Conservation (phyloP, 2,113 vertebrate genomes). For the Hystrix brachyura region DNA sequence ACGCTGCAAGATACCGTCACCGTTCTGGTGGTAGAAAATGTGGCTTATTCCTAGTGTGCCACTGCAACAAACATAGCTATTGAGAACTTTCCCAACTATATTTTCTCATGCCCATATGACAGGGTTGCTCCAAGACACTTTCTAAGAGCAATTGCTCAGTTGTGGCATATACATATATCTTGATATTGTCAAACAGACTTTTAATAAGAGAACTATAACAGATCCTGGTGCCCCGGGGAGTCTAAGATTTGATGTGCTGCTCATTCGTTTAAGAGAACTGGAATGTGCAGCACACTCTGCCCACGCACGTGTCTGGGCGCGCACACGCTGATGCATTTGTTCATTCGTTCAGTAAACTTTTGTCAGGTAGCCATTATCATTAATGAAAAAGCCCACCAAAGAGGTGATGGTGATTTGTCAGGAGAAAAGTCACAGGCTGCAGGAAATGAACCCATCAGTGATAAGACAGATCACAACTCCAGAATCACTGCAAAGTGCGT, state of each 20-base stretch:
- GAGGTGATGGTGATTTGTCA: slow-evolving; percentile 6
- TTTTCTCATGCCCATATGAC: neutral
- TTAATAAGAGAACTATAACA: neutral
- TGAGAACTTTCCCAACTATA: neutral
- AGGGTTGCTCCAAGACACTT: neutral
- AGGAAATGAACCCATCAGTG: slow-evolving; percentile 1
- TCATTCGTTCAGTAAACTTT: slow-evolving; percentile 39
- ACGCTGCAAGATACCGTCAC: neutral
- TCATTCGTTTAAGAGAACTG: neutral
- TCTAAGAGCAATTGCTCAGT: neutral
- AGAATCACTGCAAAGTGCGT: neutral
- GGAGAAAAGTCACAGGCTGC: neutral
- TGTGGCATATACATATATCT: neutral
- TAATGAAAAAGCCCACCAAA: slow-evolving; percentile 14
- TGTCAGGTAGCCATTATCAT: neutral
- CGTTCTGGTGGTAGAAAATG: neutral
- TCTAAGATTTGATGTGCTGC: neutral
- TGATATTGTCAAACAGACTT: neutral
- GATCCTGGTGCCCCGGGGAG: neutral
- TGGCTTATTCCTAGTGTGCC: neutral
- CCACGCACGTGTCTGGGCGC: fast-evolving
- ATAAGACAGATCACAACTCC: slow-evolving; percentile 8
- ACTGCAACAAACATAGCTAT: neutral
- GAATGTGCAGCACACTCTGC: neutral
- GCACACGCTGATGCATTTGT: neutral